Evolutionary conservation across 1,140 invertebrate genomes (phyloP).

Genomic region (Sycophila sp.): DNA sequence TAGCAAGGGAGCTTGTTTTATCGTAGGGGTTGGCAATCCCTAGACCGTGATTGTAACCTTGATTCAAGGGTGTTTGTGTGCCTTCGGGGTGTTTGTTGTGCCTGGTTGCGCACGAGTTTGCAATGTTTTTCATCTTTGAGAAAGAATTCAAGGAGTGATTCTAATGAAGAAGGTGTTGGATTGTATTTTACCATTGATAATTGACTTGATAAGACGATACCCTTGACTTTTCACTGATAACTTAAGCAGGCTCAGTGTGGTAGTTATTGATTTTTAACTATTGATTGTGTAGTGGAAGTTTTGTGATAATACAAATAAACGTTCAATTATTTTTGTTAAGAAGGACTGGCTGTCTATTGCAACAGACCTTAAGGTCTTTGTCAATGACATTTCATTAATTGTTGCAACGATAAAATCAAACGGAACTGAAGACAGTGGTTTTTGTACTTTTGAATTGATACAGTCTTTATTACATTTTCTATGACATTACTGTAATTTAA

Average conservation of each 20-base stretch:
- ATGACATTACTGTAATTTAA: no score
- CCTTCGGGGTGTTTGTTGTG: neutral
- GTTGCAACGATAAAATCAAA: neutral
- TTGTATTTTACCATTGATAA: no score
- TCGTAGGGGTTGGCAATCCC: neutral
- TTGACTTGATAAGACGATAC: neutral
- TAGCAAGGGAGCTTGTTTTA: no score
- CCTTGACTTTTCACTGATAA: neutral
- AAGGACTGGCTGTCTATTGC: neutral
- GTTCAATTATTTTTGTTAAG: neutral
- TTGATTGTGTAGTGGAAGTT: neutral
- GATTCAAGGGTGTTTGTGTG: neutral
- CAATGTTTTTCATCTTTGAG: slow-evolving; percentile 8
- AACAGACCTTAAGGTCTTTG: neutral
- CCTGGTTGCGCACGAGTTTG: slow-evolving; percentile 30
- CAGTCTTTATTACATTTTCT: no score
- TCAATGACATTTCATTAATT: neutral
- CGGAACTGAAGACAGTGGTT: no score
- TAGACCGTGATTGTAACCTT: slow-evolving; percentile 18
- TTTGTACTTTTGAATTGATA: no score
- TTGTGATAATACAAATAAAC: neutral
- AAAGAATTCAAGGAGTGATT: no score
- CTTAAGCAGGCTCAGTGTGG: neutral
- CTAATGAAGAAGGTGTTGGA: no score
- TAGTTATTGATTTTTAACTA: slow-evolving; percentile 24